Conservation (phyloP, 2,797 vertebrate genomes). For the Chelidonichthys spinosus region DNA sequence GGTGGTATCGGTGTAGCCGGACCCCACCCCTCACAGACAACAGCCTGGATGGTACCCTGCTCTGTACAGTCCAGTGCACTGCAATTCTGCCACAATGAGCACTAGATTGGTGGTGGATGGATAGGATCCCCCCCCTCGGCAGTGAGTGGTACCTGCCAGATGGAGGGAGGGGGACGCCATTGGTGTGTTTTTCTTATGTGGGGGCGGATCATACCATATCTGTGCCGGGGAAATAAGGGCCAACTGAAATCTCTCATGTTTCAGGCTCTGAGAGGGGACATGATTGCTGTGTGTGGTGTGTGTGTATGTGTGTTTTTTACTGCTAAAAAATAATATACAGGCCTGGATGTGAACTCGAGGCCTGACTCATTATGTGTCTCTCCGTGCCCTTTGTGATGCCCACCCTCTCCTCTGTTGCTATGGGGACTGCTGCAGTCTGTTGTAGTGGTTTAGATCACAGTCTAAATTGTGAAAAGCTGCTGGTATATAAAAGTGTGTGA, state of each 20-base stretch:
- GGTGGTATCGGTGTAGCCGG: slow-evolving; percentile 80
- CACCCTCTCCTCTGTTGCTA: slow-evolving; percentile 83
- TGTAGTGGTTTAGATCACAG: slow-evolving; percentile 57
- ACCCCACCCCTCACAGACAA: slow-evolving; percentile 87
- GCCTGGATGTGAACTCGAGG: slow-evolving; percentile 24
- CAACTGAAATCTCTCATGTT: slow-evolving; percentile 38
- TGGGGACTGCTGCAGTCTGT: slow-evolving; percentile 86
- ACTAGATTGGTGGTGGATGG: slow-evolving; percentile 74
- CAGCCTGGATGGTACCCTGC: slow-evolving; percentile 83
- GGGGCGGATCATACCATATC: slow-evolving; percentile 76
- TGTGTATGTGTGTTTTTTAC: slow-evolving; percentile 16
- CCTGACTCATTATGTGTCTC: slow-evolving; percentile 17
- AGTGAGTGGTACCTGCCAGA: slow-evolving; percentile 82
- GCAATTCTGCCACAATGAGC: slow-evolving; percentile 85
- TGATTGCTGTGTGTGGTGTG: slow-evolving; percentile 6
- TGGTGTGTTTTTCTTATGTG: slow-evolving; percentile 59
- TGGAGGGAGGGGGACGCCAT: slow-evolving; percentile 57
- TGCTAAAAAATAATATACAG: not conserved
- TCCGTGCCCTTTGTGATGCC: slow-evolving; percentile 58
- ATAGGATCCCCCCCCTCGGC: slow-evolving; percentile 70
- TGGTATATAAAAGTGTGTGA: not conserved
- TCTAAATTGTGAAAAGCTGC: slow-evolving; percentile 2
- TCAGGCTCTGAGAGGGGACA: slow-evolving; percentile 23
- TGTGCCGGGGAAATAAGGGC: slow-evolving; percentile 28
- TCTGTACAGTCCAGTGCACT: slow-evolving; percentile 83